These are phyloP conservation scores for Pygmarrhopalites habei DNA, from an alignment of 1,140 invertebrate genomes.

Conservation along the genomic window DNA sequence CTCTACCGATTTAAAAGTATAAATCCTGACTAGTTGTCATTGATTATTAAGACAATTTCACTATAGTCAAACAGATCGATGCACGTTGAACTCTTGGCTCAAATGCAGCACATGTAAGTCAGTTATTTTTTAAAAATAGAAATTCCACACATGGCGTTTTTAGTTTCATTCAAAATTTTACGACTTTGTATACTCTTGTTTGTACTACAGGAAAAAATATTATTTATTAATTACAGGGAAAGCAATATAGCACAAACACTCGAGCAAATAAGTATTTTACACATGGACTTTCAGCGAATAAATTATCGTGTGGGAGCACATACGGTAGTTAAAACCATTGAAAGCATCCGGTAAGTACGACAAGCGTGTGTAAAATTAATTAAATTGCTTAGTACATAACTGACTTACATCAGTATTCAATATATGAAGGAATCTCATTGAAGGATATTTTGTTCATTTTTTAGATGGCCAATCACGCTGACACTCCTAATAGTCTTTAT, in stretches of 20 bases:
- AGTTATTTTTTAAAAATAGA: no score
- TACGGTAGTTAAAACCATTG: slow-evolving; percentile 26
- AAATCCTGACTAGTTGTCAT: no score
- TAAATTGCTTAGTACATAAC: no score
- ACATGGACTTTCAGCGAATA: neutral
- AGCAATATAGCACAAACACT: slow-evolving; percentile 29
- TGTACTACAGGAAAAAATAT: no score
- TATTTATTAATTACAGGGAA: slow-evolving; percentile 34
- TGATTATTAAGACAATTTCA: no score
- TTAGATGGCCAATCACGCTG: slow-evolving; percentile 72
- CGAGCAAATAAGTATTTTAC: slow-evolving; percentile 15
- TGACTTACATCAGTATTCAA: no score
- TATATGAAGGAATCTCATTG: neutral
- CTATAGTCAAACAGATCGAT: slow-evolving; percentile 26
- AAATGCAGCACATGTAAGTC: no score
- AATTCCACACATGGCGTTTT: no score
- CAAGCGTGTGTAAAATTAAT: no score
- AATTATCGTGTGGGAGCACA: slow-evolving; percentile 14
- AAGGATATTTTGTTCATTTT: neutral
- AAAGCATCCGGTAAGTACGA: slow-evolving; percentile 30
- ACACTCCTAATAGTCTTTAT: slow-evolving; percentile 65
- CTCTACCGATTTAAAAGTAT: no score
- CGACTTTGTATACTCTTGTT: no score
- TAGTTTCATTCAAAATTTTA: no score
- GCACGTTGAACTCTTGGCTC: slow-evolving; percentile 28